These are phyloP conservation scores for Sericinus montela DNA, from an alignment of 2,888 invertebrate species.

Conservation along the genomic window DNA sequence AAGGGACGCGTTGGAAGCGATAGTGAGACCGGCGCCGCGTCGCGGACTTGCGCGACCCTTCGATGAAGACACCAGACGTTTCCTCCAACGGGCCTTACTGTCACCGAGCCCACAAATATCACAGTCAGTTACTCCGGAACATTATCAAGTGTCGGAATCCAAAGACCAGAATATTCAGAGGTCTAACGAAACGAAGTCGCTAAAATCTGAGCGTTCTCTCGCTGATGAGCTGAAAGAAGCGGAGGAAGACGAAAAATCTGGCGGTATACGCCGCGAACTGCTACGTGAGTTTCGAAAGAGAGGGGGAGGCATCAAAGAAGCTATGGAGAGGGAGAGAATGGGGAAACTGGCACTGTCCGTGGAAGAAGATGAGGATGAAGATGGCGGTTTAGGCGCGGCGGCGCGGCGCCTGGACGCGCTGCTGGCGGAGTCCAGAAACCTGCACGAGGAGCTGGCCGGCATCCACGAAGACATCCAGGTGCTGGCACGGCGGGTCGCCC, in stretches of 20 bases:
- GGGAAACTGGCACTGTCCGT: slow-evolving; percentile 65
- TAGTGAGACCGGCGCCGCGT: slow-evolving; percentile 60
- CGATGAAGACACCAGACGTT: slow-evolving; percentile 63
- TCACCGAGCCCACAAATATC: slow-evolving; percentile 49
- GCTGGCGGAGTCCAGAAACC: slow-evolving; percentile 63
- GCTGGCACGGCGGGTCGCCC: slow-evolving; percentile 67
- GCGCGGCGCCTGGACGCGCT: slow-evolving; percentile 62
- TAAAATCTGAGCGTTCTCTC: slow-evolving; percentile 45
- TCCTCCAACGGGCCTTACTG: slow-evolving; percentile 58
- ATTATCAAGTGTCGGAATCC: slow-evolving; percentile 23
- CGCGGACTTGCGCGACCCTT: slow-evolving; percentile 57
- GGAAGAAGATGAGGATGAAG: slow-evolving; percentile 59
- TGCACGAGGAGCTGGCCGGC: slow-evolving; percentile 68
- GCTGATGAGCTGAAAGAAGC: slow-evolving; percentile 68
- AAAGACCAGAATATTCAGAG: slow-evolving; percentile 9
- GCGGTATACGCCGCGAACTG: slow-evolving; percentile 38
- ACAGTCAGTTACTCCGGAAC: slow-evolving; percentile 39
- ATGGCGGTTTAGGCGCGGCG: slow-evolving; percentile 51
- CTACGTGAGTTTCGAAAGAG: slow-evolving; percentile 43
- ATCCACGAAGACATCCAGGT: slow-evolving; percentile 76
- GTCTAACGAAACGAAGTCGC: slow-evolving; percentile 19
- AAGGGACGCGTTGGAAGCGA: slow-evolving; percentile 60
- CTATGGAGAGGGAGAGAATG: slow-evolving; percentile 61
- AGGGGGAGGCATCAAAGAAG: slow-evolving; percentile 44
- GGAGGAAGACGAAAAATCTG: slow-evolving; percentile 48